These are phyloP conservation scores for Sebastes fasciatus DNA, from an alignment of 2,113 vertebrate genomes.

Conservation along the genomic window DNA sequence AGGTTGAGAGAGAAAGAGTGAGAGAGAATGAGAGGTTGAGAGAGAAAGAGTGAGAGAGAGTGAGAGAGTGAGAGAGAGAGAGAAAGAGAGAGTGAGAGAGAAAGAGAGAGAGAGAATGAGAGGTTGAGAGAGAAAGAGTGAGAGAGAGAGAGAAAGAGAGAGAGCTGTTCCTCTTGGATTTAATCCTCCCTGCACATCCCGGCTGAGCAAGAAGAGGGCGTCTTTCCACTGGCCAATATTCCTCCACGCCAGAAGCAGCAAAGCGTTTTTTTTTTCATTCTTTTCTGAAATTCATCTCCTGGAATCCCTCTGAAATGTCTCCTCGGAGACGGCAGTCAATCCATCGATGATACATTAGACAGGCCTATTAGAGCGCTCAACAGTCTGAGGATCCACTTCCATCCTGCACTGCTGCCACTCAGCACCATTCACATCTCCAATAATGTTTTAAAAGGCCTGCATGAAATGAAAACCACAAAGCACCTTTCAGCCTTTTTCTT, in stretches of 20 bases:
- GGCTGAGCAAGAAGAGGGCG: constrained; percentile 88
- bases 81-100: no score
- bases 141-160: not conserved
- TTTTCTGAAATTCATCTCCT: constrained; percentile 62
- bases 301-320: constrained; percentile 71
- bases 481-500: constrained; percentile 3
- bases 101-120: no score
- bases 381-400: constrained; percentile 70
- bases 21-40: no score
- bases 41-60: no score
- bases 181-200: constrained; percentile 86
- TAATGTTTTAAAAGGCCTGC: constrained; percentile 55
- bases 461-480: constrained; percentile 67
- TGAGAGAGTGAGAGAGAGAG: no score
- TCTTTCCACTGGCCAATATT: constrained; percentile 72
- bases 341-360: constrained; percentile 77
- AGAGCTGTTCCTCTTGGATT: constrained; percentile 56
- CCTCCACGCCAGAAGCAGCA: constrained; percentile 15
- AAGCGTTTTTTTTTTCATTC: not conserved
- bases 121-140: no score
- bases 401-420: constrained; percentile 69
- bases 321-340: constrained; percentile 69
- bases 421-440: constrained; percentile 59
- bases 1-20: no score
- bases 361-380: constrained; percentile 70